Evolutionary conservation across 2,113 vertebrate species (phyloP), one percentile per base, ranked within the genome.

Genomic region (Oxyura jamaicensis): DNA sequence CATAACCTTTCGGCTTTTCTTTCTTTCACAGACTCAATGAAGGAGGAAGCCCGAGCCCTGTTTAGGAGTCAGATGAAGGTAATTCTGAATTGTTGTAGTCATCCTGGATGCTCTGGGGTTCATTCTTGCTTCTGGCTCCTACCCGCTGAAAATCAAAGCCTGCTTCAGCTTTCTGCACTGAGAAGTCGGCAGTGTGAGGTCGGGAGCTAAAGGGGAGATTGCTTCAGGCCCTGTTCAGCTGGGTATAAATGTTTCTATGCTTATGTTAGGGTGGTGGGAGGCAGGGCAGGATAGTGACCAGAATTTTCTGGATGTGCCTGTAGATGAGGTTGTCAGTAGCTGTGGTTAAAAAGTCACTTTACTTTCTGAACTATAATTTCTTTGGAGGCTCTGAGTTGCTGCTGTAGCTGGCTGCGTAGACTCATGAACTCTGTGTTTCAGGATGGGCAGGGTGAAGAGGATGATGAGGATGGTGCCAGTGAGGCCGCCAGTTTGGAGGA

Each of bases 401-500:
- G 84, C 82, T 84, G 35, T 63, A 60, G 35, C 48, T 86, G 68
- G 48, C 22, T 67, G 48, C 56, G 80, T 29, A 44, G 13, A 17
- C 91, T 96, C 44, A 95, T 20, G 33, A 59, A 29, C 66, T 84
- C 67, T 58, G 35, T 97, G 48, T 97, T 97, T 96, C 97, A 99
- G 99, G 99, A 99, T 96, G 98, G 99, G 86, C 98, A 99, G 93
- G 99, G 98, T 94, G 98, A 98, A 89, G 98, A 98, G 86, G 99
- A 99, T 69, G 99, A 99, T 80, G 99, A 99, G 90, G 99, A 99
- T 86, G 99, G 97, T 31, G 99, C 98, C 88, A 99, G 99, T 81
- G 99, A 99, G 90, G 99, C 97, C 22, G 99, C 99, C 56, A 99
- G 99, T 97, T 97, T 98, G 80, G 99, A 99, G 87, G 99, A 99